These are phyloP conservation scores for Hylaeus anthracinus DNA, from an alignment of 1,140 invertebrate genomes.

Conservation along the genomic window DNA sequence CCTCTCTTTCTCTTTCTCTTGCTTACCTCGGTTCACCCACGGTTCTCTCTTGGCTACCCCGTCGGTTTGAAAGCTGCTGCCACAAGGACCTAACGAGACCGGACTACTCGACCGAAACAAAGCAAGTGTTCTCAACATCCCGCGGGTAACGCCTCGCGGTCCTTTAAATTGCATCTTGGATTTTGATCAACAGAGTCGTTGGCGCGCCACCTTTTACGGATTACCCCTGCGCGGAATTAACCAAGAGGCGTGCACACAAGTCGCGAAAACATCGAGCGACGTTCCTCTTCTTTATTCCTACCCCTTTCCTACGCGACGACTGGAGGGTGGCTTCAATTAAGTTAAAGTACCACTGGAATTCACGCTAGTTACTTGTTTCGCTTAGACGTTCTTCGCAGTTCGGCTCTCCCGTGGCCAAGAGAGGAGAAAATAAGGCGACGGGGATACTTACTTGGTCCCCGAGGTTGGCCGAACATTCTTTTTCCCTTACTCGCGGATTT, in stretches of 20 bases:
- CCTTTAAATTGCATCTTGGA: conserved; percentile 41
- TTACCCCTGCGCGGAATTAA: background rate
- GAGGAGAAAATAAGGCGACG: background rate
- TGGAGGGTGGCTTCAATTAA: conserved; percentile 30
- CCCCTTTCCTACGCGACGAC: background rate
- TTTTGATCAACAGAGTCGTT: conserved; percentile 16
- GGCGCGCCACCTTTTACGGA: background rate
- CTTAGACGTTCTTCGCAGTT: background rate
- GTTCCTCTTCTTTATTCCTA: background rate
- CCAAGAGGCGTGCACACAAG: background rate
- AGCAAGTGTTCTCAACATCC: conserved; percentile 56
- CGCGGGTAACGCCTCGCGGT: background rate
- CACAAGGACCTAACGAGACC: conserved; percentile 56
- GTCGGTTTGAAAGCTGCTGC: conserved; percentile 37
- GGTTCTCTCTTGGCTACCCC: background rate
- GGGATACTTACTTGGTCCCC: too few species aligned
- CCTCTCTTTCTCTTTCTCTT: background rate
- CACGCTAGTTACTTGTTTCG: conserved; percentile 22
- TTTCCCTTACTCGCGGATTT: too few species aligned
- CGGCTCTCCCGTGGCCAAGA: background rate
- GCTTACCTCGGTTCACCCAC: background rate
- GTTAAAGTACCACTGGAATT: conserved; percentile 30
- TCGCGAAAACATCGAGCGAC: background rate
- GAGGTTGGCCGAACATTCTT: too few species aligned
- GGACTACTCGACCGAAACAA: conserved; percentile 58